Evolutionary conservation across 2,888 invertebrate genomes (phyloP), one percentile per base, ranked within the genome.

Genomic region (Calameuta pallipes): DNA sequence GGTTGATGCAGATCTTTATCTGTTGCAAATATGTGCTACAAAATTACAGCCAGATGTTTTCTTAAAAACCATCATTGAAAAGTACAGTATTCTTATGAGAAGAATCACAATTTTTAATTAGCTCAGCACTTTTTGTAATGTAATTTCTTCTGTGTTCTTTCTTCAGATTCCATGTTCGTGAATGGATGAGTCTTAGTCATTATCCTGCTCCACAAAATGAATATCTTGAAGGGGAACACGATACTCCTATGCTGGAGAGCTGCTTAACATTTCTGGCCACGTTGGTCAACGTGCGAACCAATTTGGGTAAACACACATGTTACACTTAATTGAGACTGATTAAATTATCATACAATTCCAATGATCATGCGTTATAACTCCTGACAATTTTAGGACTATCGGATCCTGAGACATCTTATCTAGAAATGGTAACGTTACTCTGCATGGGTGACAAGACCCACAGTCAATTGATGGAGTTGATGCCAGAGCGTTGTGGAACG

Each of bases 401-500:
- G 23, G 95, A 95, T 86, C 92, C 93, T 11, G 94, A 94, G 82
- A 90, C 95, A 88, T 96, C 97, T 35, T 94, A 97, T 69, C 93
- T 98, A 82, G 99, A 99, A 93, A 98, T 99, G 94, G 96, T 98
- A 80, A 97, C 98, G 1, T 92, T 98, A 75, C 93, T 99, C 75
- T 98, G 98, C 84, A 98, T 98, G 91, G 96, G 96, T 68, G 98
- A 99, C 92, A 97, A 98, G 92, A 98, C 98, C 0, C 98, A 99
- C 93, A 98, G 98, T 83, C 98, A 98, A 90, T 93, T 99, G 74
- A 95, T 98, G 92, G 99, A 99, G 92, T 93, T 97, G 79, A 97
- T 99, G 97, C 99, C 99, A 0, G 99, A 99, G 92, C 94, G 98
- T 34, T 98, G 98, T 83, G 98, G 98, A n/a, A 97, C 96, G 86